These are phyloP conservation scores for Morpho helenor DNA, from an alignment of 2,888 invertebrate genomes.

Conservation along the genomic window DNA sequence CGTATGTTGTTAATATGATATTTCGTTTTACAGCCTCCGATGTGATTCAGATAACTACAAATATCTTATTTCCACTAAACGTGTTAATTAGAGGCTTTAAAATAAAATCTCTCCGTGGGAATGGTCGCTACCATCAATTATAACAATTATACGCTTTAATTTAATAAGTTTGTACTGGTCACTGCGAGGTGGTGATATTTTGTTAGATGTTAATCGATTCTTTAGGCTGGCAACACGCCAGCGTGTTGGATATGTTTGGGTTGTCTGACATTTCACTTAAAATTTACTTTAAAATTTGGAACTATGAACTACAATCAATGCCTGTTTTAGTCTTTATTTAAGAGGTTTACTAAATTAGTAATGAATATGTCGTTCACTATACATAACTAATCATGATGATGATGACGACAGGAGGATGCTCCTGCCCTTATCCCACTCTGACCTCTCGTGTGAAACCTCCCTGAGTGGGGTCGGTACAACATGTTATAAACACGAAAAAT, in stretches of 20 bases:
- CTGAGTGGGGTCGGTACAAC: no score
- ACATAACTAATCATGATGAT: no score
- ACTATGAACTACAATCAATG: no score
- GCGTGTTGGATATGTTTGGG: background rate
- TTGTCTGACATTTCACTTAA: no score
- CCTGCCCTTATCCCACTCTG: no score
- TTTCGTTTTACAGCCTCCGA: conserved; percentile 2
- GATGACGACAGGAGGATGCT: no score
- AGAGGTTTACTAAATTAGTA: no score
- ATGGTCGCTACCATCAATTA: conserved; percentile 2
- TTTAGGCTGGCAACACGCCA: background rate
- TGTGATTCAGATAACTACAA: conserved; percentile 12
- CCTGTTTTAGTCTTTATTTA: background rate
- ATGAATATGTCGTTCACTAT: no score
- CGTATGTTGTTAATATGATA: conserved; percentile 2
- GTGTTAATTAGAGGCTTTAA: conserved; percentile 14
- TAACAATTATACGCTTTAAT: conserved; percentile 22
- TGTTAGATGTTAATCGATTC: conserved; percentile 4
- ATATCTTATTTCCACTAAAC: conserved; percentile 14
- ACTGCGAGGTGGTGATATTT: conserved; percentile 5
- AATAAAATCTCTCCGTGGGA: conserved; percentile 13
- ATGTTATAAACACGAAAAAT: no score
- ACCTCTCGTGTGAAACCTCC: no score
- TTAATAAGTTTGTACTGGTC: conserved; percentile 12
- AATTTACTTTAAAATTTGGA: no score